Evolutionary conservation across 2,797 vertebrate species (phyloP), one percentile per base, ranked within the genome.

Genomic region (Phalloptychus januarius): DNA sequence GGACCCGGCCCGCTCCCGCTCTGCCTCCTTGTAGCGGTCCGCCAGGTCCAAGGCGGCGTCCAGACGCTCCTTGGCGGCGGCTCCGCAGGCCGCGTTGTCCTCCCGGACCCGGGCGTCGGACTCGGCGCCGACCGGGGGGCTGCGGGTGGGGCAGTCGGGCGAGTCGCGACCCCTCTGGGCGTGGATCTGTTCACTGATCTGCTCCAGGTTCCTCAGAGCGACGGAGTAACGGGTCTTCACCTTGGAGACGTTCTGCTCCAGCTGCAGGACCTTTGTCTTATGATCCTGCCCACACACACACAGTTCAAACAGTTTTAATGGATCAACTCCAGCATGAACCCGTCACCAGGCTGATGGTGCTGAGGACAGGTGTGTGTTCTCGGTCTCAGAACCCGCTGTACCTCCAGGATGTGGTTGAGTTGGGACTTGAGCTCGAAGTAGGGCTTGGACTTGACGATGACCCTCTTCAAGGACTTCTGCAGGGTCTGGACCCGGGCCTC

Each of bases 381-480:
- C 7, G 48, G 48, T 50, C 6, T 50, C 48, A 23, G 48, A 50
- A 50, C 48, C 23, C 50, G 38, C 16, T 13, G 87, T 92, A 98
- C 97, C 97, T 98, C 98, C 54, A 98, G 93, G 46, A 98, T 97
- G 89, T 97, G 95, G 94, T 98, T 98, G 93, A 98, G 97, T 93
- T 98, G 97, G 36, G 96, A 96, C 91, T 99, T 98, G 69, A 98
- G 96, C 91, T 98, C 97, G 16, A 99, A 99, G 90, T 98, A 98
- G 5, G 97, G 97, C 65, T 97, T 97, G 88, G 97, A 98, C 91
- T 98, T 98, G 56, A 97, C 79, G 40, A 98, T 98, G 92, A 96
- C 95, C 8, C 97, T 92, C 76, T 97, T 97, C n/a, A 99, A 96
- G 25, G 97, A 95, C 83, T 98, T 98, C 87, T 98, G 97, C 52